These are phyloP conservation scores for Zaprionus kolodkinae DNA, from an alignment of 1,140 invertebrate species.

Conservation along the genomic window DNA sequence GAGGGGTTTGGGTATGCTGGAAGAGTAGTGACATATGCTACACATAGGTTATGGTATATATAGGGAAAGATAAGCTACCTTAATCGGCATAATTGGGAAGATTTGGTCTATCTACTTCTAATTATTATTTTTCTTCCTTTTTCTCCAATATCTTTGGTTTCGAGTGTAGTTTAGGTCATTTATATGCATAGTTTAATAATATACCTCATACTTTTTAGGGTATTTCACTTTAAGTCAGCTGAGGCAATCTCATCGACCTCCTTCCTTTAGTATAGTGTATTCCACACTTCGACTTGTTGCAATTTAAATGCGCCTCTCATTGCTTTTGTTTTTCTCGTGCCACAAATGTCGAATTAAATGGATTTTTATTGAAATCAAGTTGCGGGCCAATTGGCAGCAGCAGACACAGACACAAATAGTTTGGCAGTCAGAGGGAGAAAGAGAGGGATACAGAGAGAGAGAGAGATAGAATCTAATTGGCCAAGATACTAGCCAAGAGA, in stretches of 20 bases:
- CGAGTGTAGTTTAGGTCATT: too few species aligned
- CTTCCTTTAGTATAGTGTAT: background rate
- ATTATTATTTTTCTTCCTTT: too few species aligned
- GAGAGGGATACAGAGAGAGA: background rate
- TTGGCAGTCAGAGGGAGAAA: background rate
- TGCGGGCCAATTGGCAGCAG: conserved; percentile 40
- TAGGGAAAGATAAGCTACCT: too few species aligned
- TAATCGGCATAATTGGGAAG: too few species aligned
- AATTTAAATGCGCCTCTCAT: background rate
- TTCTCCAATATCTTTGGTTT: too few species aligned
- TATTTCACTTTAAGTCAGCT: too few species aligned
- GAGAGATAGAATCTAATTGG: conserved; percentile 73
- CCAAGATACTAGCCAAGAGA: conserved; percentile 38
- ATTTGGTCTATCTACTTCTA: too few species aligned
- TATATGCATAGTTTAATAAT: too few species aligned
- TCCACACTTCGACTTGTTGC: background rate
- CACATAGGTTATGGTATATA: background rate
- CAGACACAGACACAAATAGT: background rate
- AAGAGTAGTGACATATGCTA: background rate
- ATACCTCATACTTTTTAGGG: too few species aligned
- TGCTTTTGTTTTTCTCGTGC: conserved; percentile 56
- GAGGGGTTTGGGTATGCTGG: background rate
- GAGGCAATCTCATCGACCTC: background rate
- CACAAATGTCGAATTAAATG: conserved; percentile 82
- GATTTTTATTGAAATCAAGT: conserved; percentile 81